phyloP scores from a whole-genome alignment of 1,140 invertebrate species.

The Thaumatotibia leucotreta region DNA sequence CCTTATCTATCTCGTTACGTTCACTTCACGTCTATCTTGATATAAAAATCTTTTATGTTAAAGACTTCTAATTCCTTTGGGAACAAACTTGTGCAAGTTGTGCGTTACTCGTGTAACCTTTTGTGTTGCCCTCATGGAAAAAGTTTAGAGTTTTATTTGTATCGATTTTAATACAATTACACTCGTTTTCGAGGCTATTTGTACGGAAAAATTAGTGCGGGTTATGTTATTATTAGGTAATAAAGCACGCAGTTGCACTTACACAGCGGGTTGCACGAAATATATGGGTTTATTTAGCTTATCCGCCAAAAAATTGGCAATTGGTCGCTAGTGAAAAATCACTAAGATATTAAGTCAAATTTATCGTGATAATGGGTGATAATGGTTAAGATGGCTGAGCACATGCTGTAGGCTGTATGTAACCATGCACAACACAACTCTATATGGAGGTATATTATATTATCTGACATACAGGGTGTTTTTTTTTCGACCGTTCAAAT shows the following conservation, averaged over 20 bases:
- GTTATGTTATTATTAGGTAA: neutral
- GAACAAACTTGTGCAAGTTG: constrained; percentile 31
- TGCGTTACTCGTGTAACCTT: constrained; percentile 18
- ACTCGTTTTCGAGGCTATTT: neutral
- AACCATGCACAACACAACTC: too few relatives aligned
- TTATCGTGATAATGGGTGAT: too few relatives aligned
- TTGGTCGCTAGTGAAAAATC: too few relatives aligned
- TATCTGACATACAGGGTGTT: too few relatives aligned
- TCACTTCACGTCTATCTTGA: constrained; percentile 29
- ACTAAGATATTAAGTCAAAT: too few relatives aligned
- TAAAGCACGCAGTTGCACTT: neutral
- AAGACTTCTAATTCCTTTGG: constrained; percentile 35
- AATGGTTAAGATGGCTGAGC: too few relatives aligned
- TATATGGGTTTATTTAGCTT: neutral
- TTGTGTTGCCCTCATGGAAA: constrained; percentile 5
- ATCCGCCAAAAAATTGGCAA: too few relatives aligned
- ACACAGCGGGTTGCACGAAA: neutral
- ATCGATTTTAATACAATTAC: constrained; percentile 6
- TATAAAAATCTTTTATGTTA: constrained; percentile 34
- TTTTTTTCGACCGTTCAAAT: too few relatives aligned
- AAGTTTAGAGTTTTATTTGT: neutral
- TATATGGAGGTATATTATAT: too few relatives aligned
- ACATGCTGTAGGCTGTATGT: too few relatives aligned
- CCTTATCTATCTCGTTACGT: constrained; percentile 51
- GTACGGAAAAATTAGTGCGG: neutral